Base-by-base conservation (phyloP, 2,113 vertebrate genomes). In the Tychaedon coryphoeus region DNA sequence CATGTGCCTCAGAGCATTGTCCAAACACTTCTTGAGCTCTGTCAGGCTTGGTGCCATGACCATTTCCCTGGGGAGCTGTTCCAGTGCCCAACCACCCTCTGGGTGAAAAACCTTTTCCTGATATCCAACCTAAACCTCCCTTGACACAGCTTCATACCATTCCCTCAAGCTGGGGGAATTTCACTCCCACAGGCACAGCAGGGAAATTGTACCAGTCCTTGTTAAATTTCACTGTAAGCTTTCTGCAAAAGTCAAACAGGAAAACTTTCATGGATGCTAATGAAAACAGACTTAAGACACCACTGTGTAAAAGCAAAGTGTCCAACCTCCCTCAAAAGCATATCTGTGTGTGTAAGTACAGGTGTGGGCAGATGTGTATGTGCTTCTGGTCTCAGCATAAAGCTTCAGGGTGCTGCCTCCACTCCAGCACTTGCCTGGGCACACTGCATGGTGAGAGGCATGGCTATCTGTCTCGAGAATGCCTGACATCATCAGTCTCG, bases 401-500 rank as follows among this genome's bases (percentile, higher is more conserved):
- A 86, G 28, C 28, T 56, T 29, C 43, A 14, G 29, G 50, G 28
- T 0, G 3, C 66, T 75, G 57, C 22, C 69, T 65, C 38, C 42
- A 18, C 43, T 56, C 1, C 33, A 58, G 42, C 0, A 14, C 31
- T 47, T 47, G 70, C 31, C 48, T 33, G 7, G 4, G 61, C 60
- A 65, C 60, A 85, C n/a, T 12, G 60, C 29, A 50, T 56, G 0
- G 0, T 14, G 65, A 65, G 45, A 43, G 48, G 70, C 75, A 77
- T 1, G 50, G 76, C 40, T 84, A 62, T 87, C 80, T 76, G 80
- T 74, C 76, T 95, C 0, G 1, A 47, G 93, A 94, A 93, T 40
- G 81, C 65, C 96, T 96, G 95, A 96, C 80, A 87, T 97, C 97
- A 96, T 77, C 83, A 62, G 88, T 86, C 88, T 93, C 5, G 0